Evolutionary conservation across 1,140 invertebrate genomes (phyloP), one percentile per base, ranked within the genome.

Genomic region (Calliphora vicina): DNA sequence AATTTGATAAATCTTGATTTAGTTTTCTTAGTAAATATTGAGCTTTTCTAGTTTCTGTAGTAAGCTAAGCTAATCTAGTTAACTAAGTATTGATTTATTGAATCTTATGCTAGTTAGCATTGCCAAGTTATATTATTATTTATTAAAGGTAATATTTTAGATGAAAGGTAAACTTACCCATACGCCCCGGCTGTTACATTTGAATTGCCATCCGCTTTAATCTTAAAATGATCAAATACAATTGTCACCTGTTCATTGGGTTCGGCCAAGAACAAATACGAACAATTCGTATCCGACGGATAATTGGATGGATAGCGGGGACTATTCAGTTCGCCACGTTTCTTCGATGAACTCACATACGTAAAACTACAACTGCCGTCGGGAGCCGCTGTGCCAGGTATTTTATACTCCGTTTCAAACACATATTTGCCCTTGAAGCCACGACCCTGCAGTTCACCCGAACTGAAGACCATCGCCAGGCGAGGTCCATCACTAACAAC

Each of bases 261-360:
- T 83, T 94, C 95, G 76, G 96, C 95, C 84, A 95, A 89, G 91
- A 99, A 97, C 85, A 95, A 93, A 92, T 98, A 99, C 71, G 95
- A 96, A 92, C 98, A 99, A 92, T 96, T 97, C 35, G 96, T 97
- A 87, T 95, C 95, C 86, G 96, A 97, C 76, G 97, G 97, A 93
- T 99, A 99, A 92, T 97, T 98, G 87, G 96, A 95, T 86, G 98
- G 98, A 93, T 98, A 97, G 67, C 97, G 94, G 13, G 98, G 98
- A 20, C 97, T 98, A 91, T 99, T 99, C 90, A 99, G 97, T 86
- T 97, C 96, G 20, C 98, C 98, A 78, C 93, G 93, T 90, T 97
- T 97, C 85, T 94, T 93, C 67, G 94, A 95, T 83, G 94, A 94
- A 91, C 97, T 98, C 82, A 94, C 93, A 91, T 99, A 99, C 0